phyloP scores from a whole-genome alignment of 2,797 vertebrate genomes.

The Molossus molossus region DNA sequence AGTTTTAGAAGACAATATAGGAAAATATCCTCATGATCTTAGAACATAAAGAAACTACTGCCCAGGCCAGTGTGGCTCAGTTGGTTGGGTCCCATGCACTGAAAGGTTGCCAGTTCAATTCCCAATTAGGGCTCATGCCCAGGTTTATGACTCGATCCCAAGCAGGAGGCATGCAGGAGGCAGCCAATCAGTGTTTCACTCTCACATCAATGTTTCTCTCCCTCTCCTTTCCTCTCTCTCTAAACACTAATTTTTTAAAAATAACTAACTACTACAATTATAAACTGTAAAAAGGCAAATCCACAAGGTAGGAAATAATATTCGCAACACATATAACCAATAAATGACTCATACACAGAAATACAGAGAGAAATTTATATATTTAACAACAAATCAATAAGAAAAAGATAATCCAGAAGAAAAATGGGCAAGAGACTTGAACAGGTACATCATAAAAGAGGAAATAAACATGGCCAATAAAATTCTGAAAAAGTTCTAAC shows the following conservation, averaged over 20 bases:
- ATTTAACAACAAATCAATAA: neutral
- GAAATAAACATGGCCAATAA: neutral
- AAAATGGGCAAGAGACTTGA: neutral
- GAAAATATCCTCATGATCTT: slow-evolving; percentile 24
- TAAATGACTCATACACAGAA: neutral
- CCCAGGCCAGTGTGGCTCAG: no score
- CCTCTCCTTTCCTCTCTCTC: no score
- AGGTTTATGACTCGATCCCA: no score
- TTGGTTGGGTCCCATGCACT: no score
- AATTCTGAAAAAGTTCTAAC: neutral
- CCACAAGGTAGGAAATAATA: neutral
- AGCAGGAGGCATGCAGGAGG: no score
- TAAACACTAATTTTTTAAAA: no score
- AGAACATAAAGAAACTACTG: slow-evolving; percentile 1
- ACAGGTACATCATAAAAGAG: neutral
- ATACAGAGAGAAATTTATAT: neutral
- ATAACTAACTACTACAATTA: neutral
- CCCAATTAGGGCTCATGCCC: no score
- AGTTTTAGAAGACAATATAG: neutral
- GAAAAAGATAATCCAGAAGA: neutral
- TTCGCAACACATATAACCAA: neutral
- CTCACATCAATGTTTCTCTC: no score
- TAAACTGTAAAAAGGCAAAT: slow-evolving; percentile 39
- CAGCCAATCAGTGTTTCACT: no score
- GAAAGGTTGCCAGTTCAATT: no score